Conservation (phyloP, 1,140 invertebrate species). For the Drosophila azteca region DNA sequence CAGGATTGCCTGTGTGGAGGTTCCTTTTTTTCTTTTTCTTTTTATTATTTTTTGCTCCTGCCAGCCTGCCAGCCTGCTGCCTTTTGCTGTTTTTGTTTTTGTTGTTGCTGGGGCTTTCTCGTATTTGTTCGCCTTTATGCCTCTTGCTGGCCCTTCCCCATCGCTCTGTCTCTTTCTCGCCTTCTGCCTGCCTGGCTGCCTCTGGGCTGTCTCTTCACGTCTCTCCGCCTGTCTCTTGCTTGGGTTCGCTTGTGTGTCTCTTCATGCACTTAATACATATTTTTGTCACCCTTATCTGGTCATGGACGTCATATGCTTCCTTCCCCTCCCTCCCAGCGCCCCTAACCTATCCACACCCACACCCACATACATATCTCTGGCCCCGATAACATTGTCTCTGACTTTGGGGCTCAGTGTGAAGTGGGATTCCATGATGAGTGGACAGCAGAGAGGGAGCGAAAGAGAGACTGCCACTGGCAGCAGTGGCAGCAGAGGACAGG, state of each 20-base stretch:
- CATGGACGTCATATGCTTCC: conserved; percentile 66
- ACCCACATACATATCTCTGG: conserved; percentile 1
- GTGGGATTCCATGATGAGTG: conserved; percentile 47
- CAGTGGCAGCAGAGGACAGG: too few species aligned
- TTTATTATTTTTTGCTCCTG: too few species aligned
- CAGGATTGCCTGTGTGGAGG: conserved; percentile 30
- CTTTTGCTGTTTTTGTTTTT: conserved; percentile 38
- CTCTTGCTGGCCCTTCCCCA: conserved; percentile 51
- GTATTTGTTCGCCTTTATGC: conserved; percentile 70
- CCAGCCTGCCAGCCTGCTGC: not conserved
- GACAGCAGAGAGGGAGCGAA: not conserved
- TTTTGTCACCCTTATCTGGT: conserved; percentile 79
- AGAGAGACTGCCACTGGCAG: conserved; percentile 15
- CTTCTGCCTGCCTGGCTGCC: conserved; percentile 19
- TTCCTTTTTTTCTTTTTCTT: conserved; percentile 12
- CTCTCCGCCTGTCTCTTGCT: conserved; percentile 8
- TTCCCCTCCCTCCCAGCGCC: conserved; percentile 16
- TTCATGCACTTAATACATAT: conserved; percentile 78
- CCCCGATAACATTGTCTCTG: conserved; percentile 68
- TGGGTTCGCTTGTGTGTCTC: conserved; percentile 24
- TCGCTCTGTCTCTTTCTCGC: not conserved
- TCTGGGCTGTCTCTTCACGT: conserved; percentile 9
- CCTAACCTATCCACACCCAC: not conserved
- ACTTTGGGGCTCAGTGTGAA: conserved; percentile 45
- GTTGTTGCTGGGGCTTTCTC: conserved; percentile 24